Base-by-base conservation (phyloP, 2,888 invertebrate species). In the Drosophila diplacantha region DNA sequence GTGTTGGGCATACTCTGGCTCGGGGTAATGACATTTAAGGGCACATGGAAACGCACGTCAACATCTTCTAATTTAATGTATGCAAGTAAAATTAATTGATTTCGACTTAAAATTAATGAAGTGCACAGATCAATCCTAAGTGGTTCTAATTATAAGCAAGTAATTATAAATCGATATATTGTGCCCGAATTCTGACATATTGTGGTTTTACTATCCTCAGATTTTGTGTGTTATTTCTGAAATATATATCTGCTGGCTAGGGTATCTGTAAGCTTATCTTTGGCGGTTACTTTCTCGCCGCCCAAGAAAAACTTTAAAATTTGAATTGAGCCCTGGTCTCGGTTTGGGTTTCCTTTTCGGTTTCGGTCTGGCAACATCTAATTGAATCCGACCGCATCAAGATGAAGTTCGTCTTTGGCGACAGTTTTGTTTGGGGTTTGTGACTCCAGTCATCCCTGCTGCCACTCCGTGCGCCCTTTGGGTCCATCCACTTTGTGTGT, bases 351-450 rank as follows among this genome's bases (percentile, higher is more conserved):
- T 67, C 43, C 68, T 59, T 67, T 59, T 59, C 68, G 66, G 66
- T 67, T 67, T 68, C 66, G 66, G 66, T 66, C 66, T 66, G 56
- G 58, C 65, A 63, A 62, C 71, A 65, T 71, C 78, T 79, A 79
- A 79, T 79, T 79, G 78, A 79, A 79, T 79, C 78, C 60, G 81
- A 83, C 83, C 83, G 83, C 78, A 78, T 66, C 77, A 62, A 53
- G 83, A 57, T 61, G 69, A 73, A 74, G 77, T 82, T 77, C 47
- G 73, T 68, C 68, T 82, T 77, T 67, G 71, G 81, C 76, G 79
- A 76, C 82, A 82, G 74, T 79, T 75, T 81, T 81, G 68, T 72
- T 71, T 75, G 71, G 63, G 58, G 65, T 52, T 59, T 59, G 35
- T n/a, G 52, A 46, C 56, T 51, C 34, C 41, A 54, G 54, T 14